phyloP scores from a whole-genome alignment of 2,113 vertebrate species.

The Salminus brasiliensis region DNA sequence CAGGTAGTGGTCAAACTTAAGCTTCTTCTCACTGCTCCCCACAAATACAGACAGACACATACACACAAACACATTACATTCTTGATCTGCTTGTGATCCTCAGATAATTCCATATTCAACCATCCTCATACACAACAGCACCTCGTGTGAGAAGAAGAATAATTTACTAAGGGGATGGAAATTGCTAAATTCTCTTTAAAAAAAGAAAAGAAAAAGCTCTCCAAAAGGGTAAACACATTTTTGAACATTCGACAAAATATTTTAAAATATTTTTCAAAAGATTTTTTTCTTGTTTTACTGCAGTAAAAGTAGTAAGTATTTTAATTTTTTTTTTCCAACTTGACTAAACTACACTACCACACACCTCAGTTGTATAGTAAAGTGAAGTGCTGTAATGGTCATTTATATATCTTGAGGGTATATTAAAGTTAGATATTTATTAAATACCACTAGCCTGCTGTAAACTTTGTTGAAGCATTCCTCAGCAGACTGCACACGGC shows the following conservation, averaged over 20 bases:
- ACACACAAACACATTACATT: background rate
- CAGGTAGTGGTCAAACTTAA: slow-evolving; percentile 78
- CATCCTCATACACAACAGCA: background rate
- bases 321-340: too few species aligned
- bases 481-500: slow-evolving; percentile 69
- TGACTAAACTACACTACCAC: background rate
- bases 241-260: too few species aligned
- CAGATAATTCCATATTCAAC: slow-evolving; percentile 17
- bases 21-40: slow-evolving; percentile 77
- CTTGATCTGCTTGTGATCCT: background rate
- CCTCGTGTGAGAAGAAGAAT: background rate
- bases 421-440: too few species aligned
- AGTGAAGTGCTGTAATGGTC: too few species aligned
- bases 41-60: slow-evolving; percentile 30
- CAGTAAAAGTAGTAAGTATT: too few species aligned
- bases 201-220: too few species aligned
- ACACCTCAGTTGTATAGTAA: background rate
- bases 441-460: slow-evolving; percentile 63
- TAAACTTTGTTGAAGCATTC: slow-evolving; percentile 72
- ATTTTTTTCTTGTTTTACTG: too few species aligned
- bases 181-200: too few species aligned
- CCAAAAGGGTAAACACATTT: too few species aligned
- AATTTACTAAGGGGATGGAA: too few species aligned
- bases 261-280: too few species aligned
- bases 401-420: background rate